Conservation (phyloP, 1,140 invertebrate species). For the Orius laevigatus region DNA sequence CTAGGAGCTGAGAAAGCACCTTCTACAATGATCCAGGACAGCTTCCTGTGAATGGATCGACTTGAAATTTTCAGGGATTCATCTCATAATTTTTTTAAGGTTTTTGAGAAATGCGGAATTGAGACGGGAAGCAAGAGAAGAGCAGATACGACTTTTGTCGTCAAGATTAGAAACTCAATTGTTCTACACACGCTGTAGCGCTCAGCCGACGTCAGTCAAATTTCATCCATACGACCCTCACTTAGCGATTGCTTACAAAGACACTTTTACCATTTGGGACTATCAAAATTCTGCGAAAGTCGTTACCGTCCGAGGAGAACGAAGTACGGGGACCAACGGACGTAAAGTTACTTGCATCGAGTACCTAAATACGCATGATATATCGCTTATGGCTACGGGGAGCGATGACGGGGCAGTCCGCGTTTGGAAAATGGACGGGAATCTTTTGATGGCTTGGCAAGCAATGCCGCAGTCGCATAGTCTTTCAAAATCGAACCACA, state of each 20-base stretch:
- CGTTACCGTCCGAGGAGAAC: constrained; percentile 22
- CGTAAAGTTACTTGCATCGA: constrained; percentile 62
- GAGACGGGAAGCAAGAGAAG: constrained; percentile 40
- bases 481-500: neutral
- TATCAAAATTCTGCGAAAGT: constrained; percentile 38
- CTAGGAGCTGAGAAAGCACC: too few relatives aligned
- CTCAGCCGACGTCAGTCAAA: constrained; percentile 55
- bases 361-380: constrained; percentile 79
- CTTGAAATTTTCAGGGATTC: too few relatives aligned
- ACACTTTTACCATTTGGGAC: constrained; percentile 63
- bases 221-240: constrained; percentile 85
- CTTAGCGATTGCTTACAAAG: constrained; percentile 68
- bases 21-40: too few relatives aligned
- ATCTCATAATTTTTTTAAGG: constrained; percentile 20
- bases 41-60: too few relatives aligned
- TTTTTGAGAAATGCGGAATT: constrained; percentile 45
- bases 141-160: constrained; percentile 35
- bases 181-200: constrained; percentile 62
- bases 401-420: constrained; percentile 63
- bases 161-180: constrained; percentile 58
- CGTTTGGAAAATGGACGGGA: constrained; percentile 40
- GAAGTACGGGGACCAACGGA: constrained; percentile 24
- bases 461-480: constrained; percentile 34
- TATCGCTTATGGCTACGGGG: constrained; percentile 49
- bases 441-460: constrained; percentile 64